Evolutionary conservation across 2,797 vertebrate species (phyloP).

Genomic region (Spinus pinus): DNA sequence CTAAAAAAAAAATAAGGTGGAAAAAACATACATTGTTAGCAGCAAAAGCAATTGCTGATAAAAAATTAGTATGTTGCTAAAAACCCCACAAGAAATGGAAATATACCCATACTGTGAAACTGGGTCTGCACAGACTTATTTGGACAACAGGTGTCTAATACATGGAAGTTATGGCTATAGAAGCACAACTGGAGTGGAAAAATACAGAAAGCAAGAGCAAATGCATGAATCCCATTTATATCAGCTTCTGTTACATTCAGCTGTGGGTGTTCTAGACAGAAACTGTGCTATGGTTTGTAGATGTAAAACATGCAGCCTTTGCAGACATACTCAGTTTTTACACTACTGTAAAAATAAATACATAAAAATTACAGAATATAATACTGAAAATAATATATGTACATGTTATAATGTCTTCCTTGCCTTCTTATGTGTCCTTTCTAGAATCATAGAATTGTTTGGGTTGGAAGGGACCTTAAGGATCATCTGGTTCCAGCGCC

Average conservation of each 20-base stretch:
- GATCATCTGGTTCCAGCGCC: too few relatives aligned
- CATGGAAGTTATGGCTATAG: not conserved
- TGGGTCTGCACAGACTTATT: not conserved
- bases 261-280: not conserved
- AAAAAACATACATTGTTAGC: rapidly evolving
- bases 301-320: not conserved
- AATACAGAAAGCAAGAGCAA: not conserved
- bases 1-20: rapidly evolving
- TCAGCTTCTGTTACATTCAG: not conserved
- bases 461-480: not conserved
- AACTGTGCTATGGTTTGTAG: not conserved
- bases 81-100: not conserved
- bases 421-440: not conserved
- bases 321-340: not conserved
- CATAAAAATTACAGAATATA: not conserved
- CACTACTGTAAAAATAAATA: not conserved
- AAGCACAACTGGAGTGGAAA: not conserved
- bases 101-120: not conserved
- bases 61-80: not conserved
- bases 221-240: not conserved
- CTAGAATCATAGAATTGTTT: not conserved
- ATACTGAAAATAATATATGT: not conserved
- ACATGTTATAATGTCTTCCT: not conserved
- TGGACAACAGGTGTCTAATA: not conserved
- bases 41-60: not conserved